phyloP scores from a whole-genome alignment of 2,888 invertebrate genomes.

The Argyra leucocephala region DNA sequence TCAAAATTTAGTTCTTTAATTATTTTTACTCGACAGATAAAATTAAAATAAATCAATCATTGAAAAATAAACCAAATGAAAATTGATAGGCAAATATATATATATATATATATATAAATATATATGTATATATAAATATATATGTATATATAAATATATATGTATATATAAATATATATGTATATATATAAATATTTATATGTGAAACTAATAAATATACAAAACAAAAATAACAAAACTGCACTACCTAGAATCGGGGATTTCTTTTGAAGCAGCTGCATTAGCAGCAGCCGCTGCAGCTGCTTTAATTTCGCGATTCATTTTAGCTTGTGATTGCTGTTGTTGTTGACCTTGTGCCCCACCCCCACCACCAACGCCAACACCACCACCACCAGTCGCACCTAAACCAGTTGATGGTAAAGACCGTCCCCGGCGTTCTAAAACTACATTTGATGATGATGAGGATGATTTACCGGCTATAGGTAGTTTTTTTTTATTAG shows the following conservation, averaged over 20 bases:
- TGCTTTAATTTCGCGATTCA: conserved; percentile 20
- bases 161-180: background rate
- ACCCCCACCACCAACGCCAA: conserved; percentile 29
- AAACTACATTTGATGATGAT: conserved; percentile 30
- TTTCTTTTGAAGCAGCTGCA: conserved; percentile 40
- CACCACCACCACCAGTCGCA: conserved; percentile 28
- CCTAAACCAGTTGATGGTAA: conserved; percentile 31
- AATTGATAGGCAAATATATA: background rate
- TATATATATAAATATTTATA: conserved; percentile 3
- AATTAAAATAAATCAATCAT: conserved; percentile 1
- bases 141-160: background rate
- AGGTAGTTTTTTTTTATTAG: conserved; percentile 28
- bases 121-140: no score
- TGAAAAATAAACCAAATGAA: background rate
- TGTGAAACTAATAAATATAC: conserved; percentile 12
- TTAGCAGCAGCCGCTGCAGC: conserved; percentile 25
- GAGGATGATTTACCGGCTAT: conserved; percentile 22
- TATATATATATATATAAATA: no score
- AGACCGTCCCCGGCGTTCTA: conserved; percentile 35
- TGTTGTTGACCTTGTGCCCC: conserved; percentile 36
- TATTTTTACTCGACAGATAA: conserved; percentile 1
- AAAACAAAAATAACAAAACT: conserved; percentile 25
- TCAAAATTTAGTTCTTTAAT: background rate
- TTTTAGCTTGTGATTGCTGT: conserved; percentile 27
- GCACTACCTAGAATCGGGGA: conserved; percentile 46